Evolutionary conservation across 2,888 invertebrate genomes (phyloP).

Genomic region (Calliphora vomitoria): DNA sequence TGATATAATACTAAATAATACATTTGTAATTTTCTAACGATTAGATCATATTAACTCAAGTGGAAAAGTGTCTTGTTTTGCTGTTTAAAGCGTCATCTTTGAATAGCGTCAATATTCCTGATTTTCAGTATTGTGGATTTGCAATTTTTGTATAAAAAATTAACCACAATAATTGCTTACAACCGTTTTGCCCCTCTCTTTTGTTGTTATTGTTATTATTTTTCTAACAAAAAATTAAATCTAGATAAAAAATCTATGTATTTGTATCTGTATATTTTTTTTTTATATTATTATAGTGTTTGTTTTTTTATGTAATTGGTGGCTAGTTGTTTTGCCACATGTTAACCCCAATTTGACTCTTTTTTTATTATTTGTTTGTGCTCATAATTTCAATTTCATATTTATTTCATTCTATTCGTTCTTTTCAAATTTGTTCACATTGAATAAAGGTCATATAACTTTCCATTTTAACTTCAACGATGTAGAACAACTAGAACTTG

Average conservation of each 20-base stretch:
- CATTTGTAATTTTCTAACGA: slow-evolving; percentile 15
- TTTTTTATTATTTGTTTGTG: slow-evolving; percentile 24
- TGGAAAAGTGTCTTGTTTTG: slow-evolving; percentile 41
- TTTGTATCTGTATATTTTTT: neutral
- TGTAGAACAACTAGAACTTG: slow-evolving; percentile 3
- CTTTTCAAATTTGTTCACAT: slow-evolving; percentile 19
- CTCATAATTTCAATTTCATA: neutral
- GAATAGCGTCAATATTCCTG: slow-evolving; percentile 4
- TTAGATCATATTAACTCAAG: slow-evolving; percentile 43
- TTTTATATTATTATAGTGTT: neutral
- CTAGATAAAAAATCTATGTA: neutral
- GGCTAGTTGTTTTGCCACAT: neutral
- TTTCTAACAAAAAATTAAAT: neutral
- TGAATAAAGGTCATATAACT: slow-evolving; percentile 38
- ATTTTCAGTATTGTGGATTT: neutral
- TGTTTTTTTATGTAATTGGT: slow-evolving; percentile 7
- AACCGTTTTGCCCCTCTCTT: neutral
- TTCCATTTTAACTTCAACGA: slow-evolving; percentile 23
- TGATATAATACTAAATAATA: neutral
- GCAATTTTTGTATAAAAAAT: neutral
- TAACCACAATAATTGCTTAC: neutral
- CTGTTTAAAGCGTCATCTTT: slow-evolving; percentile 6
- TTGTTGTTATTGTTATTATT: slow-evolving; percentile 2
- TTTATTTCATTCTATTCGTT: neutral
- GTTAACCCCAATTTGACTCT: slow-evolving; percentile 11